Percentiles rank a stretch among this genome's conserved stretches.
phyloP scores from a whole-genome alignment of 2,113 vertebrate species.

The Apaloderma vittatum region DNA sequence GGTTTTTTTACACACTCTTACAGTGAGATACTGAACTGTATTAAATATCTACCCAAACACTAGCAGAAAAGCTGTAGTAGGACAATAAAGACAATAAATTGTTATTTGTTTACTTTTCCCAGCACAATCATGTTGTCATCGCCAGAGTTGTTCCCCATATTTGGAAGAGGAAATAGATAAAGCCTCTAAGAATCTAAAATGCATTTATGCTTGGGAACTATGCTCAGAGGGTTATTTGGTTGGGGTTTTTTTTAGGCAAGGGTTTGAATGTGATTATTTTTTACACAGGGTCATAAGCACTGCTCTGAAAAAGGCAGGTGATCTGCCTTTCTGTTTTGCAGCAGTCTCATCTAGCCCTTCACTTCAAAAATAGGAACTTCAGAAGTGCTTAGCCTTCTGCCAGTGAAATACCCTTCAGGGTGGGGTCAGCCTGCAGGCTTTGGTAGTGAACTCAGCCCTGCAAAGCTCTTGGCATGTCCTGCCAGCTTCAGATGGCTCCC shows the following conservation, averaged over 20 bases:
- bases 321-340: neutral
- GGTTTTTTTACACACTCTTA: neutral
- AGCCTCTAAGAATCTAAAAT: neutral
- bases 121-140: neutral
- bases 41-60: neutral
- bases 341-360: neutral
- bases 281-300: neutral
- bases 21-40: neutral
- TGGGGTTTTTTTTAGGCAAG: neutral
- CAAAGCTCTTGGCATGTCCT: neutral
- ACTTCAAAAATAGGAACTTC: neutral
- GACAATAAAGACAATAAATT: neutral
- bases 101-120: neutral
- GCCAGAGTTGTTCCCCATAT: neutral
- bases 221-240: neutral
- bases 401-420: neutral
- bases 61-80: neutral
- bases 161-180: neutral
- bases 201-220: neutral
- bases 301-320: neutral
- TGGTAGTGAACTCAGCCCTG: neutral
- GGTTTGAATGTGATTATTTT: neutral
- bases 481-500: neutral
- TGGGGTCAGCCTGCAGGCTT: neutral
- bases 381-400: neutral